A percentile compares a stretch with the other conserved stretches of the same genome.
These are phyloP conservation scores for Microtus ochrogaster DNA, from an alignment of 2,113 vertebrate species.

Conservation along the genomic window DNA sequence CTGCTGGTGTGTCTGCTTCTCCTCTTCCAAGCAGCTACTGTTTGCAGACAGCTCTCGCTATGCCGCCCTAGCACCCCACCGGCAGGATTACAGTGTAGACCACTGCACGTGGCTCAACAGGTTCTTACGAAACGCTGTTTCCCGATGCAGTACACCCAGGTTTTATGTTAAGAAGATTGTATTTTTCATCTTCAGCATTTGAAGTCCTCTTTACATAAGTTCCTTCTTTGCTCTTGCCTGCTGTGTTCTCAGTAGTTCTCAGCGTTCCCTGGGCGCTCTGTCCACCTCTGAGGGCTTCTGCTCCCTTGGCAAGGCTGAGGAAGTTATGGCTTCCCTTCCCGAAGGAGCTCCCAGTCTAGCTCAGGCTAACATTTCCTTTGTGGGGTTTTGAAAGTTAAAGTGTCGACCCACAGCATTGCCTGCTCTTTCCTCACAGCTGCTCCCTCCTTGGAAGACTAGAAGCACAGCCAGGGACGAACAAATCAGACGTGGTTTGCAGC, in stretches of 20 bases:
- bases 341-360: not conserved
- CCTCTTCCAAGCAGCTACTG: not conserved
- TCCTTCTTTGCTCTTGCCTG: rapidly evolving
- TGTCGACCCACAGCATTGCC: not conserved
- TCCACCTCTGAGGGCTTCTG: not conserved
- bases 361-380: not conserved
- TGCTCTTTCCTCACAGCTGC: slow-evolving; percentile 82
- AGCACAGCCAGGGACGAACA: slow-evolving; percentile 78
- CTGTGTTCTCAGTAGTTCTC: not conserved
- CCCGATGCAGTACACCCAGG: not conserved
- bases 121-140: not conserved
- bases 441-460: slow-evolving; percentile 83
- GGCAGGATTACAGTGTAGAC: not conserved
- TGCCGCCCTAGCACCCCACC: not conserved
- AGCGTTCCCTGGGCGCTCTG: not conserved
- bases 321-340: not conserved
- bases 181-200: not conserved
- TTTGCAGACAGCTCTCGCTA: not conserved
- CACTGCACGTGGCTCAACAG: not conserved
- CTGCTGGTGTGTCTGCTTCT: not conserved
- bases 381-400: not conserved
- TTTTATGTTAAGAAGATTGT: slow-evolving; percentile 21
- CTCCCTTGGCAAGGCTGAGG: not conserved
- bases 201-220: not conserved
- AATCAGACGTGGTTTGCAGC: slow-evolving; percentile 85